These are phyloP conservation scores for Ecdyonurus torrentis DNA, from an alignment of 2,888 invertebrate species.

Conservation along the genomic window DNA sequence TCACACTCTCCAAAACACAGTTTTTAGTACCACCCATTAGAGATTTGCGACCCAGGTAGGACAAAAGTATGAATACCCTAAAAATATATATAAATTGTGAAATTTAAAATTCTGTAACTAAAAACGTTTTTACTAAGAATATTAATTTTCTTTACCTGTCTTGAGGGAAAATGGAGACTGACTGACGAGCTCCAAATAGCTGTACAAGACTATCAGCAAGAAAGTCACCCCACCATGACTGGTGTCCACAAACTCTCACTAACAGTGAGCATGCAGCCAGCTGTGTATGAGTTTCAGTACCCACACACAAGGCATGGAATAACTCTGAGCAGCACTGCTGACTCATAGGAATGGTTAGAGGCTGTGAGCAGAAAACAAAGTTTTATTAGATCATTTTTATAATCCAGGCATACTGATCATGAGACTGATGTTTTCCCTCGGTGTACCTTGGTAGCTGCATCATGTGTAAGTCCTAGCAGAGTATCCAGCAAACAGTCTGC, in stretches of 20 bases:
- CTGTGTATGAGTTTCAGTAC: conserved; percentile 62
- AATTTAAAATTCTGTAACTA: no score
- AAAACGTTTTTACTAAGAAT: no score
- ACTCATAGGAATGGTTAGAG: neutral
- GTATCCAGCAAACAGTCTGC: conserved; percentile 70
- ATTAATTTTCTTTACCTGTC: no score
- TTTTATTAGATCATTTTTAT: neutral
- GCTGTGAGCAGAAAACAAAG: neutral
- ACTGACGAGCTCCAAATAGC: conserved; percentile 63
- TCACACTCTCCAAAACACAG: conserved; percentile 22
- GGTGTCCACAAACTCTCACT: conserved; percentile 56
- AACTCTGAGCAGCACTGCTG: conserved; percentile 38
- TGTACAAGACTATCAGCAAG: conserved; percentile 64
- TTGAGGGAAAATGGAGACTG: conserved; percentile 56
- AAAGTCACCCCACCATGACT: conserved; percentile 80
- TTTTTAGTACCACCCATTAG: conserved; percentile 25
- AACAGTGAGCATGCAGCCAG: conserved; percentile 60
- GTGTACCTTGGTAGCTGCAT: conserved; percentile 31
- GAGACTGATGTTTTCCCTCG: conserved; percentile 9
- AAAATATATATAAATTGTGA: conserved; percentile 12
- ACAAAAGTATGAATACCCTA: conserved; percentile 70
- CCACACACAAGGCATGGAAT: conserved; percentile 56
- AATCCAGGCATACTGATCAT: conserved; percentile 3
- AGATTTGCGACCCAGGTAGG: conserved; percentile 73
- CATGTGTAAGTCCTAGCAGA: conserved; percentile 50